Evolutionary conservation across 1,140 invertebrate genomes (phyloP), one percentile per base, ranked within the genome.

Genomic region (Eciton burchellii): DNA sequence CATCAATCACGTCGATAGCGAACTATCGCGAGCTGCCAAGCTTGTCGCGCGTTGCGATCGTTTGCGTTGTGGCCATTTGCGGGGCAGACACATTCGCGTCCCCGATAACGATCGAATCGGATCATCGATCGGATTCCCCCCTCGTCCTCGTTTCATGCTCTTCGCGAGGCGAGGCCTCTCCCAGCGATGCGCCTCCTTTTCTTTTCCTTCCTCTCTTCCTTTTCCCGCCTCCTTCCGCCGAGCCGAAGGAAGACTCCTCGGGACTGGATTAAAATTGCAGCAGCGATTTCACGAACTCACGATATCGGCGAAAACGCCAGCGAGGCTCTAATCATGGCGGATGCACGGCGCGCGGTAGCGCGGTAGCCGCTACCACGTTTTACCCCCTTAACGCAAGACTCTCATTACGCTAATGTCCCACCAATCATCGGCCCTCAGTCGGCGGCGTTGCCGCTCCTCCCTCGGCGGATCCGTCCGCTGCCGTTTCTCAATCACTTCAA

Each of bases 381-480:
- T 93, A 92, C 89, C 90, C 35, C 92, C 90, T 91, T 90, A 89
- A 87, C 88, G 82, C 84, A 89, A 88, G 86, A 90, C 89, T 91
- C 89, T 92, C 91, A 93, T 93, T 92, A 93, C 89, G 35, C 89
- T 93, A 93, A 92, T 92, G 91, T 90, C 88, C 91, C 89, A 21
- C 89, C 91, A 92, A 93, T 93, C 91, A 93, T 88, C 79, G 90
- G 85, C 83, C 87, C 88, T 90, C 88, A 87, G 86, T 88, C 89
- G 88, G 68, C 84, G 86, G 88, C 90, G 86, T 85, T 88, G 84
- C 87, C 84, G 85, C 83, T 88, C 43, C 59, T 52, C 73, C 74
- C 62, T 45, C n/a, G 41, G 52, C 26, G 68, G 35, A 35, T 62
- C 65, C 70, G 41, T 43, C 14, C 65, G 56, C 35, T 35, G 35